Evolutionary conservation across 2,888 invertebrate species (phyloP).

Genomic region (Galeopsomyia nigrocyanea): DNA sequence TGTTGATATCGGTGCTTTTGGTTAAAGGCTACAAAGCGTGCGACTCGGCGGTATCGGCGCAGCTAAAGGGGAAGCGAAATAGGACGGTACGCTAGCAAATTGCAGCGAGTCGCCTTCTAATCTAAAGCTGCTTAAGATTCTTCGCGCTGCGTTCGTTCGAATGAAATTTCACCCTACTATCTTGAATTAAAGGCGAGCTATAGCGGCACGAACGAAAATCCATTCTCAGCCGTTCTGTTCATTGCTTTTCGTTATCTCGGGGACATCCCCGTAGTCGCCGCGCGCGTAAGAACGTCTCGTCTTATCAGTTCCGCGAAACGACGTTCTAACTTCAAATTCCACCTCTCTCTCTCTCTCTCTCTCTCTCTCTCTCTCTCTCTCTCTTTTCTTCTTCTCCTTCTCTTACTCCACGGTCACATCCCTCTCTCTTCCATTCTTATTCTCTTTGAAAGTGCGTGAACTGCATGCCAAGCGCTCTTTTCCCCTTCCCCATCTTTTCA

Average conservation of each 20-base stretch:
- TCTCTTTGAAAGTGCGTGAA: slow-evolving; percentile 21
- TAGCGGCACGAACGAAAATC: slow-evolving; percentile 27
- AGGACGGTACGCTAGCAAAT: no score
- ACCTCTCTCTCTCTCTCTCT: neutral
- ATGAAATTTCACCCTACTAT: slow-evolving; percentile 29
- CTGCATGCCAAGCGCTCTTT: slow-evolving; percentile 4
- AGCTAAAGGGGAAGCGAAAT: no score
- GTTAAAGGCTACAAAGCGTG: no score
- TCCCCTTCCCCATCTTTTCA: no score
- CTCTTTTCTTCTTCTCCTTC: slow-evolving; percentile 1
- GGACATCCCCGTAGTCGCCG: neutral
- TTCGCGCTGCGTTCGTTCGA: slow-evolving; percentile 13
- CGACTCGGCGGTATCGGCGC: no score
- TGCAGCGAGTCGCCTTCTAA: slow-evolving; percentile 11
- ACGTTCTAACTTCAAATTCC: slow-evolving; percentile 37
- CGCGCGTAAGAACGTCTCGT: slow-evolving; percentile 24
- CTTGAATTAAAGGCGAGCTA: slow-evolving; percentile 25
- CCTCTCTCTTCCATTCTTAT: slow-evolving; percentile 4
- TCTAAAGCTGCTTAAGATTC: slow-evolving; percentile 27
- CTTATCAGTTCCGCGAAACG: slow-evolving; percentile 36
- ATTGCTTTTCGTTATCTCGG: slow-evolving; percentile 33
- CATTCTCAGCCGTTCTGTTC: slow-evolving; percentile 33
- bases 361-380: slow-evolving; percentile 1
- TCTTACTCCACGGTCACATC: slow-evolving; percentile 16
- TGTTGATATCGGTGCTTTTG: no score